Percentiles rank a stretch among this genome's conserved stretches.
These are phyloP conservation scores for Hypotaenidia philippensis DNA, from an alignment of 2,797 vertebrate genomes.

Conservation along the genomic window DNA sequence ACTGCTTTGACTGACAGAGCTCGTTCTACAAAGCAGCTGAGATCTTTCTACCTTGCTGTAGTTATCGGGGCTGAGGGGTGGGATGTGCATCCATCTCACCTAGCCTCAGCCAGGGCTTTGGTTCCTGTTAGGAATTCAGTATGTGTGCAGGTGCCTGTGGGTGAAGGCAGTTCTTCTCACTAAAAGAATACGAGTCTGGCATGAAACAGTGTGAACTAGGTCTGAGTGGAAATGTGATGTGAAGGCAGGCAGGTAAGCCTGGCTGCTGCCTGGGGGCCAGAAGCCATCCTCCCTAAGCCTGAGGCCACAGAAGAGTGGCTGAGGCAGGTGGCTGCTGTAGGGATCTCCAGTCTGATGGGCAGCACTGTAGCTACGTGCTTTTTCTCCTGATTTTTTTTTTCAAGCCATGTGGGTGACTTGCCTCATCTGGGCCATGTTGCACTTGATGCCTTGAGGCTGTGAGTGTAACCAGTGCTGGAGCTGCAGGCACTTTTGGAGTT, in stretches of 20 bases:
- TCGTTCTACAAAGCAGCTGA: neutral
- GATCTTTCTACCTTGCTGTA: neutral
- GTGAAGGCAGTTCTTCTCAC: neutral
- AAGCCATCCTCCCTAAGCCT: neutral
- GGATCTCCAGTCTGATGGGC: neutral
- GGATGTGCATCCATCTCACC: neutral
- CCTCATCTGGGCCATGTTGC: neutral
- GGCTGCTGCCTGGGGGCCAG: neutral
- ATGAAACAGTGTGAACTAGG: rapidly evolving
- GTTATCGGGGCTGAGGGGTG: neutral
- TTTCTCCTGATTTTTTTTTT: neutral
- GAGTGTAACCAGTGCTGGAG: neutral
- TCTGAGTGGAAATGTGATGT: rapidly evolving
- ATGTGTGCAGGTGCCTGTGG: rapidly evolving
- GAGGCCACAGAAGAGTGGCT: neutral
- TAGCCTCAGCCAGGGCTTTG: neutral
- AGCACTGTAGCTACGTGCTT: neutral
- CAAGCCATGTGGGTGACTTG: neutral
- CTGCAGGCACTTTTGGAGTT: neutral
- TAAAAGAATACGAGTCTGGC: rapidly evolving
- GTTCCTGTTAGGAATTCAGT: neutral
- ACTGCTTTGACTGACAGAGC: neutral
- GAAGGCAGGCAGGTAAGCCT: neutral
- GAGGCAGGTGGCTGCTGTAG: neutral
- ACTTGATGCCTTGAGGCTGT: neutral